Conservation (phyloP, 2,113 vertebrate genomes). For the Colinus virginianus region DNA sequence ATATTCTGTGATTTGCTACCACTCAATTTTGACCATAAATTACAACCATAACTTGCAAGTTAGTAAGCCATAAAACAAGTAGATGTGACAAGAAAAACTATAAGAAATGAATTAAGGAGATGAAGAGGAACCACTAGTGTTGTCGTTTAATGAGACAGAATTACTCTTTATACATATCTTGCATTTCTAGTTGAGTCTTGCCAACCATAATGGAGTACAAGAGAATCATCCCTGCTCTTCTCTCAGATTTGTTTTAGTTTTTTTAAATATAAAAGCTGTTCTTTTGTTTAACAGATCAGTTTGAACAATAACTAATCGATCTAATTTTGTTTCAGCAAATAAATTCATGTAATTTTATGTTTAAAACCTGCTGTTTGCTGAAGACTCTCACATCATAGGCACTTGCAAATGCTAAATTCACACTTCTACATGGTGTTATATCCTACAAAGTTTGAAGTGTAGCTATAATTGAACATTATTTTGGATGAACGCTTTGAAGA, state of each 20-base stretch:
- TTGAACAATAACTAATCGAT: slow-evolving; percentile 51
- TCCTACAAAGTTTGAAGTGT: slow-evolving; percentile 67
- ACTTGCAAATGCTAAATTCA: slow-evolving; percentile 71
- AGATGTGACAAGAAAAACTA: slow-evolving; percentile 89
- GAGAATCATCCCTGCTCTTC: background rate
- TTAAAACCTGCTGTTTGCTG: slow-evolving; percentile 54
- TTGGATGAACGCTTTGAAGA: slow-evolving; percentile 52
- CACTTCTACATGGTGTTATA: slow-evolving; percentile 68
- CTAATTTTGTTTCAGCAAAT: slow-evolving; percentile 63
- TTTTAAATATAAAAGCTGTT: background rate
- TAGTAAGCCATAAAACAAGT: slow-evolving; percentile 97
- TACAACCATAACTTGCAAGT: slow-evolving; percentile 90
- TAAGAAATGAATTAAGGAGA: slow-evolving; percentile 95
- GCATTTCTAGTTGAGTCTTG: slow-evolving; percentile 69
- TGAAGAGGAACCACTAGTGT: slow-evolving; percentile 82
- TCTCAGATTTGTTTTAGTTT: background rate
- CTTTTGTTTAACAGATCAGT: background rate
- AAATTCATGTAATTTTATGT: slow-evolving; percentile 71
- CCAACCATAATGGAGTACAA: background rate
- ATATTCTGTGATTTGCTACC: slow-evolving; percentile 98
- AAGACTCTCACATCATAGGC: slow-evolving; percentile 67
- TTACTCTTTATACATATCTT: slow-evolving; percentile 82
- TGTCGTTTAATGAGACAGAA: slow-evolving; percentile 89
- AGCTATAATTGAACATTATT: slow-evolving; percentile 68
- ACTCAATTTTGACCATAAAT: slow-evolving; percentile 92